Percentiles rank a stretch among this genome's conserved stretches.
Evolutionary conservation across 2,888 invertebrate genomes (phyloP).

Genomic region (Noctuana brunneofusca): DNA sequence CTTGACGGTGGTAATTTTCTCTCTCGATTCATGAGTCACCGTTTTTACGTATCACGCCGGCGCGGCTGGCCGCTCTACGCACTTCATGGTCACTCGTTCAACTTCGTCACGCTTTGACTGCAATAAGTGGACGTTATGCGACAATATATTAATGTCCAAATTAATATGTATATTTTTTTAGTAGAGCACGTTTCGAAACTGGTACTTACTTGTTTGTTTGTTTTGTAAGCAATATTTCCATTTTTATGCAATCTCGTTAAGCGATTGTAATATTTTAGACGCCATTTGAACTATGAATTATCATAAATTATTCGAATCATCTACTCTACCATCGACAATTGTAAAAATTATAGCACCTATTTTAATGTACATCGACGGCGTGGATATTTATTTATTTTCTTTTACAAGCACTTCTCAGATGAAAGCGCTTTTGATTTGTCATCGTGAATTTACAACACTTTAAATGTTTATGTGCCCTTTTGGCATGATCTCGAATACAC

Average conservation of each 20-base stretch:
- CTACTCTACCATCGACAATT: no score
- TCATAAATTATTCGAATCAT: no score
- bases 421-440: constrained; percentile 58
- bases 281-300: not conserved
- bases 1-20: constrained; percentile 55
- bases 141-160: constrained; percentile 75
- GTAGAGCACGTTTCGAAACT: constrained; percentile 45
- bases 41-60: constrained; percentile 74
- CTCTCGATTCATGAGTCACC: constrained; percentile 77
- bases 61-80: constrained; percentile 70
- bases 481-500: constrained; percentile 61
- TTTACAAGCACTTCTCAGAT: not conserved
- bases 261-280: constrained; percentile 3
- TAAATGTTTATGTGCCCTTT: constrained; percentile 70
- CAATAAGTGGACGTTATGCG: constrained; percentile 73
- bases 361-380: no score
- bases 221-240: constrained; percentile 30
- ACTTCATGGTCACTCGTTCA: constrained; percentile 81
- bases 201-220: constrained; percentile 32
- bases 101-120: constrained; percentile 78
- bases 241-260: constrained; percentile 19
- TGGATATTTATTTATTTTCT: not conserved
- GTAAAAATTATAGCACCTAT: no score
- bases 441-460: constrained; percentile 64
- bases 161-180: constrained; percentile 61